These are phyloP conservation scores for Rattus rattus DNA, from an alignment of 2,113 vertebrate genomes.

Conservation along the genomic window DNA sequence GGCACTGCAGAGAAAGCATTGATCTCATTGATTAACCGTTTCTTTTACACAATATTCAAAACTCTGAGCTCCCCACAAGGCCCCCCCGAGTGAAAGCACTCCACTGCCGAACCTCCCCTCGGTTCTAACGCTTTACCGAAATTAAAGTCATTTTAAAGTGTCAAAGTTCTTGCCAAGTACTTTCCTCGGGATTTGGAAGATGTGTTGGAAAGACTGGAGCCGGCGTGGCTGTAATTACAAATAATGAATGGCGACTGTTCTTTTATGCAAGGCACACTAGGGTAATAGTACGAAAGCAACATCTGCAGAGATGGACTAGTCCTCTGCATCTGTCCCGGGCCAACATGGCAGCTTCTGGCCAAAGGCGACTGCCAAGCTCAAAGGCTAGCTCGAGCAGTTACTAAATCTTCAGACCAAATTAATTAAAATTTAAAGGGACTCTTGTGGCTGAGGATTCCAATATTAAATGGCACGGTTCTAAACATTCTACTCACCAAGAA, in stretches of 20 bases:
- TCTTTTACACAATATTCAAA: constrained; percentile 78
- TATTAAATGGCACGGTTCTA: background rate
- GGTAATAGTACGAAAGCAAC: background rate
- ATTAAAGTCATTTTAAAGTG: constrained; percentile 75
- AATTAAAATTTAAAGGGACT: constrained; percentile 23
- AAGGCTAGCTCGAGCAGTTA: background rate
- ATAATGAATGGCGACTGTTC: background rate
- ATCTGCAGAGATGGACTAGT: background rate
- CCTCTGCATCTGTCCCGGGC: background rate
- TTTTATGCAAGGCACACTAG: constrained; percentile 24
- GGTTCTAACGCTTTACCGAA: constrained; percentile 13
- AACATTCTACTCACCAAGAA: constrained; percentile 30
- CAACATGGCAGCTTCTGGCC: background rate
- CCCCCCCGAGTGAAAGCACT: constrained; percentile 67
- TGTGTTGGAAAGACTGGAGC: background rate
- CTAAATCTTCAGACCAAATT: background rate
- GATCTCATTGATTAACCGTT: constrained; percentile 83
- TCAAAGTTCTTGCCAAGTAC: constrained; percentile 58
- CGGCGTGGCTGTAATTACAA: constrained; percentile 34
- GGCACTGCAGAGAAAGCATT: constrained; percentile 88
- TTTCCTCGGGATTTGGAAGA: constrained; percentile 65
- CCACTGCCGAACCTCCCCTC: background rate
- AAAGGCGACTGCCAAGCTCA: background rate
- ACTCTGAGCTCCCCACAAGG: constrained; percentile 66
- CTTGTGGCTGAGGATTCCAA: background rate